Base-by-base conservation (phyloP, 2,888 invertebrate genomes). In the Thalpophila matura region DNA sequence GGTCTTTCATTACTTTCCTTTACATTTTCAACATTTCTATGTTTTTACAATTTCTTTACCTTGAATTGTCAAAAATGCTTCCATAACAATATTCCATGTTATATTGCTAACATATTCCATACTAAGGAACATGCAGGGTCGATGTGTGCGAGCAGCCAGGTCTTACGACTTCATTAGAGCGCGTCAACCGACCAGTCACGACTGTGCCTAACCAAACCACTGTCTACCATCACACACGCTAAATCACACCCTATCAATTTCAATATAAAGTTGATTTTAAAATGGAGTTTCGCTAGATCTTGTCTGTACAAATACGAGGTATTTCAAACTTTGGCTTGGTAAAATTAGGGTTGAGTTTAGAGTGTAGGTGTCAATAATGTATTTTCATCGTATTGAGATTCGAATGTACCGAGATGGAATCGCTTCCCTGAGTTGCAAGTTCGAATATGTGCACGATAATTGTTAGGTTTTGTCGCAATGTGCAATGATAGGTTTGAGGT, bases 121-220 rank as follows among this genome's bases (percentile, higher is more conserved):
- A 71, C 50, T 68, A 53, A 37, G 24, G n/a, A 69, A 68, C 80
- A 38, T 24, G 40, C 50, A 49, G 60, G 43, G 60, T 67, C 69
- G 67, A 70, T 65, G 66, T 77, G 77, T 75, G 80, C 75, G 83
- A 84, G 84, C 80, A 66, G 38, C 56, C 67, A 56, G 53, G 74
- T 81, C 88, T 87, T 91, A 92, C 91, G 90, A 89, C 92, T 92
- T 91, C 91, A 92, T 91, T 92, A 92, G 90, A 79, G 75, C 84
- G 86, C 87, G 88, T 89, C 89, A 90, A 90, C 80, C 86, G 86
- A 57, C 83, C 84, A 83, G 91, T 92, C 92, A 92, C 92, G 92
- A 92, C 74, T 83, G 62, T 77, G 62, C 79, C 75, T 74, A 71
- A 76, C 75, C 70, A 62, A 74, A 57, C 61, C 63, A 72, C 61